A percentile compares a stretch with the other conserved stretches of the same genome.
phyloP scores from a whole-genome alignment of 2,113 vertebrate genomes.

The Hoplias malabaricus region DNA sequence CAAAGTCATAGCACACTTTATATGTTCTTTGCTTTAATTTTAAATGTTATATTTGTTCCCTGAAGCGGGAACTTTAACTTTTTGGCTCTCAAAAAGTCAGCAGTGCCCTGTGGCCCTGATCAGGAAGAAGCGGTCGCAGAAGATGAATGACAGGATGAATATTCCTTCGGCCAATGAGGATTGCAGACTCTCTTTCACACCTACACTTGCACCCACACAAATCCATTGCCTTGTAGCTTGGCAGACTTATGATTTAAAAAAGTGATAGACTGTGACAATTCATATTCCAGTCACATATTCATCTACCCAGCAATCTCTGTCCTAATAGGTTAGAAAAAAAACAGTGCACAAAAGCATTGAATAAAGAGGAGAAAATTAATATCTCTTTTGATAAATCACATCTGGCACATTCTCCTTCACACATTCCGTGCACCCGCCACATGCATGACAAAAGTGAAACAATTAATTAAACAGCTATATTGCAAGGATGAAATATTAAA shows the following conservation, averaged over 20 bases:
- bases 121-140: too few relatives aligned
- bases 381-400: not conserved
- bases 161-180: too few relatives aligned
- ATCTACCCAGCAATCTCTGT: not conserved
- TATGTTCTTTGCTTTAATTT: too few relatives aligned
- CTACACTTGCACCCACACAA: not conserved
- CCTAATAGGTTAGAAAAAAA: not conserved
- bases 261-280: not conserved
- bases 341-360: not conserved
- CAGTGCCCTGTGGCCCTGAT: too few relatives aligned
- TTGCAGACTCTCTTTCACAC: too few relatives aligned
- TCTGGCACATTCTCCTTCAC: constrained; percentile 2
- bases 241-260: not conserved
- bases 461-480: not conserved
- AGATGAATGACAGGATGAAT: too few relatives aligned
- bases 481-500: not conserved
- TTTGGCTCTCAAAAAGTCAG: too few relatives aligned
- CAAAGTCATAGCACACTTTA: too few relatives aligned
- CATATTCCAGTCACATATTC: not conserved
- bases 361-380: not conserved
- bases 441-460: not conserved
- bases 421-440: too few relatives aligned
- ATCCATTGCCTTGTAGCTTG: not conserved
- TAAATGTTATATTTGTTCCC: too few relatives aligned
- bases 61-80: too few relatives aligned